Evolutionary conservation across 2,888 invertebrate species (phyloP), one percentile per base, ranked within the genome.

Genomic region (Lamproptera curius): DNA sequence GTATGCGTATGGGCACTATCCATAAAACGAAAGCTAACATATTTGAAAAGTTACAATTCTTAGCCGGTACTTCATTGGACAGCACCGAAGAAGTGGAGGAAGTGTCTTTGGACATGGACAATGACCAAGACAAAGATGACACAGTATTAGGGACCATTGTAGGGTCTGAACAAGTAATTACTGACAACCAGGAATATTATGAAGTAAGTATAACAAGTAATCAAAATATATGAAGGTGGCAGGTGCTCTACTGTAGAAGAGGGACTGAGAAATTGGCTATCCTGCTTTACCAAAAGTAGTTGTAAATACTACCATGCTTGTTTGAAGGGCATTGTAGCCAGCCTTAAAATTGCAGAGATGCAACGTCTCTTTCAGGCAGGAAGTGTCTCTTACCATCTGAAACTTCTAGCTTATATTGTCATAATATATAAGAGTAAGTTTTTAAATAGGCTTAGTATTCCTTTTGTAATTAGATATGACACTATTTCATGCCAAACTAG

Each of bases 161-260:
- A 43, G 59, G 56, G 26, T 64, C 66, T 0, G 80, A 82, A 28
- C 78, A 82, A 55, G 85, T 85, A 40, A 83, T 87, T 38, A 86
- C 79, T 0, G 86, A 87, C 47, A 81, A 76, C 37, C 85, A 86
- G 52, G 86, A 87, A 47, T 86, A 85, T 66, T 86, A 85, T 69
- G 86, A 87, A 67, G 86, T 85, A 46, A 52, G 57, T 57, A 20
- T 20, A 5, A 20, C 3, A 33, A 42, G 42, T 53, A 14, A 41
- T 16, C n/a, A 52, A 78, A 84, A 13, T 84, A 87, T 86, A 83
- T 87, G 40, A 83, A 76, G 6, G 69, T 86, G 0, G 77, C 83
- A 1, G 80, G 84, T 14, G 70, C 70, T 5, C 67, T 79, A 38
- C 68, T 73, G 54, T 67, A 67, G 38, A n/a, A n/a, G n/a, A n/a